These are phyloP conservation scores for Conomelus anceps DNA, from an alignment of 2,888 invertebrate genomes.

Conservation along the genomic window DNA sequence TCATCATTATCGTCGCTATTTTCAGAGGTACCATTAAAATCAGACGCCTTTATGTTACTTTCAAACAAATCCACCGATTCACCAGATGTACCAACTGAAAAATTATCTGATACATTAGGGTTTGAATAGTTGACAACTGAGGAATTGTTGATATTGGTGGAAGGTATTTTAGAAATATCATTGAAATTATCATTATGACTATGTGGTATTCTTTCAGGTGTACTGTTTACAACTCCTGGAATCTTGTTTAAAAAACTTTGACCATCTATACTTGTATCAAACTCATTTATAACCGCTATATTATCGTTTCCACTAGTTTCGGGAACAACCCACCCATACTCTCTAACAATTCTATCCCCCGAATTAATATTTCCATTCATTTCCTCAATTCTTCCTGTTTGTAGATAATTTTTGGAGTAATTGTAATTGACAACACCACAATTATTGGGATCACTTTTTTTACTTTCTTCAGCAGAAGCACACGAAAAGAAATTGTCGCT, in stretches of 20 bases:
- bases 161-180: not conserved
- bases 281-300: not conserved
- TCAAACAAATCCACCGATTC: not conserved
- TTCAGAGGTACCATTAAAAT: not conserved
- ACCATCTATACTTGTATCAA: not conserved
- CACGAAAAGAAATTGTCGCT: not conserved
- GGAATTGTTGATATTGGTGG: not conserved
- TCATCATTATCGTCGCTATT: not conserved
- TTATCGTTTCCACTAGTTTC: not conserved
- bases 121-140: not conserved
- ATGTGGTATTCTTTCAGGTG: not conserved
- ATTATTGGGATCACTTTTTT: not conserved
- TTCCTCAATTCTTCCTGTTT: not conserved
- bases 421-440: not conserved
- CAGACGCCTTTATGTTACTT: not conserved
- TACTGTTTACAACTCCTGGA: not conserved
- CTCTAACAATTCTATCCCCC: not conserved
- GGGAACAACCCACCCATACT: not conserved
- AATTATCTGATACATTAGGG: not conserved
- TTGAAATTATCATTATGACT: not conserved
- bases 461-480: not conserved
- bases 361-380: not conserved
- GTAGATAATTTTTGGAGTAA: not conserved
- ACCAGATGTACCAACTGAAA: not conserved
- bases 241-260: not conserved